phyloP scores from a whole-genome alignment of 1,140 invertebrate genomes.

The Meloidogyne floridensis region DNA sequence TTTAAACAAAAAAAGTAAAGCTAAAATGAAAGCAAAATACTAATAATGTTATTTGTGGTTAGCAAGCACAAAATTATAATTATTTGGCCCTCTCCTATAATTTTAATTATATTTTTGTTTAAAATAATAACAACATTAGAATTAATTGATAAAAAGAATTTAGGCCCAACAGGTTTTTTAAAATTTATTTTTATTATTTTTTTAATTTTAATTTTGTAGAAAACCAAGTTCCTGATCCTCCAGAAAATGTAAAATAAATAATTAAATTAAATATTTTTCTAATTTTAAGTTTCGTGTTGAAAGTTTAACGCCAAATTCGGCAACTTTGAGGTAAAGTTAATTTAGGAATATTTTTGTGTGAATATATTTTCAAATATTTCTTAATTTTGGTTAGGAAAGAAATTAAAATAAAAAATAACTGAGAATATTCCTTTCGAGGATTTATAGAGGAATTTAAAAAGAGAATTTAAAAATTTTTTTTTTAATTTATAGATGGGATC shows the following conservation, averaged over 20 bases:
- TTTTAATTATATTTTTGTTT: not conserved
- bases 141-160: constrained; percentile 1
- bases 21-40: too few relatives aligned
- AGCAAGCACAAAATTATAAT: not conserved
- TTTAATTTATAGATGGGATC: constrained; percentile 49
- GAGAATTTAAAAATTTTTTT: too few relatives aligned
- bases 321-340: not conserved
- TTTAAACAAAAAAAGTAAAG: too few relatives aligned
- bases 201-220: not conserved
- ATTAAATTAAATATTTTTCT: not conserved
- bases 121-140: constrained; percentile 16
- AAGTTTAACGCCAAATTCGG: constrained; percentile 13
- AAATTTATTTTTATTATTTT: not conserved
- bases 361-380: too few relatives aligned
- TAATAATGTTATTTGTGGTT: too few relatives aligned
- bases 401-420: too few relatives aligned
- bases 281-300: constrained; percentile 24
- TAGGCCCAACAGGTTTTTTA: not conserved
- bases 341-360: not conserved
- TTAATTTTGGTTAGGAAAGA: too few relatives aligned
- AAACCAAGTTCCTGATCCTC: constrained; percentile 20
- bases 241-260: constrained; percentile 14
- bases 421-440: too few relatives aligned
- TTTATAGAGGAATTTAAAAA: too few relatives aligned
- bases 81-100: not conserved